phyloP scores from a whole-genome alignment of 2,113 vertebrate species.

The Neolamprologus hecqui region DNA sequence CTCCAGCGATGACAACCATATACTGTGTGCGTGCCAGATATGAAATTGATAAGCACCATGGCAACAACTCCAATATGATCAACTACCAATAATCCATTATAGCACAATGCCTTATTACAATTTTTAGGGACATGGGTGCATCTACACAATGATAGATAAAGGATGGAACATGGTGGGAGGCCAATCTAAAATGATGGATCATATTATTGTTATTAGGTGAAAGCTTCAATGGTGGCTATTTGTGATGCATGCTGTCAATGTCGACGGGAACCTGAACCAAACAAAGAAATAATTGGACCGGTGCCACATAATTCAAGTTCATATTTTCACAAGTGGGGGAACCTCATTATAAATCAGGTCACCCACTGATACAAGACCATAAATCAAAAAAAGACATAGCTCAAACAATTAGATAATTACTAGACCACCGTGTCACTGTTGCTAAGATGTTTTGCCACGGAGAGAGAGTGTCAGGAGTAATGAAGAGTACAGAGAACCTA shows the following conservation, averaged over 20 bases:
- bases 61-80: not conserved
- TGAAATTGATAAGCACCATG: not conserved
- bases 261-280: conserved; percentile 51
- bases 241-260: conserved; percentile 65
- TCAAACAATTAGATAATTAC: conserved; percentile 80
- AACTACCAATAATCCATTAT: conserved; percentile 35
- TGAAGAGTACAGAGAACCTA: conserved; percentile 21
- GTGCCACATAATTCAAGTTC: conserved; percentile 73
- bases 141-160: conserved; percentile 38
- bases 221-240: conserved; percentile 64
- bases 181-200: conserved; percentile 71
- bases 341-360: conserved; percentile 78
- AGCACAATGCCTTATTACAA: conserved; percentile 15
- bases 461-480: conserved; percentile 12
- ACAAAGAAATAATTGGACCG: conserved; percentile 75
- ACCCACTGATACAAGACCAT: conserved; percentile 72
- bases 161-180: conserved; percentile 22
- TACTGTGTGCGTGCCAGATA: not conserved
- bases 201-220: conserved; percentile 75
- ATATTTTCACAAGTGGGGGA: conserved; percentile 72
- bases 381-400: conserved; percentile 74
- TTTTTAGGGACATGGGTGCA: conserved; percentile 7
- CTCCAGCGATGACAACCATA: not conserved
- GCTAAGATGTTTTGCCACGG: conserved; percentile 33
- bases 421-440: conserved; percentile 60